These are phyloP conservation scores for Forficula auricularia DNA, from an alignment of 1,140 invertebrate species.

Conservation along the genomic window DNA sequence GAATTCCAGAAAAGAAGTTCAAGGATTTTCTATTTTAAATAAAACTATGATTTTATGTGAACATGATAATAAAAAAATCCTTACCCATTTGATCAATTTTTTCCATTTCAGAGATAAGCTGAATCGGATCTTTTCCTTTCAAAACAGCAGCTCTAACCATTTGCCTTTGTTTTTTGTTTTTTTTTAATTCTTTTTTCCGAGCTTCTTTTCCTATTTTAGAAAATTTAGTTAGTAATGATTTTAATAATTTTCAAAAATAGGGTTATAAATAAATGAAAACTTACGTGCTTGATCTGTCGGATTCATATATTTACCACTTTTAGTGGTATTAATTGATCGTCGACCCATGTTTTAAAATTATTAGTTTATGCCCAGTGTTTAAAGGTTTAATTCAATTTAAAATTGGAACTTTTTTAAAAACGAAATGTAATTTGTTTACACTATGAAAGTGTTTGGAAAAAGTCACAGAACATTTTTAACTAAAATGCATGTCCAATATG, in stretches of 20 bases:
- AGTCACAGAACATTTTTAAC: too few species aligned
- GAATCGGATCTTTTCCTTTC: conserved; percentile 91
- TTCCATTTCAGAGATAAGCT: conserved; percentile 88
- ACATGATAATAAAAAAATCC: too few species aligned
- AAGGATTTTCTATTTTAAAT: too few species aligned
- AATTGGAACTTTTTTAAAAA: too few species aligned
- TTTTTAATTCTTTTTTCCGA: conserved; percentile 90
- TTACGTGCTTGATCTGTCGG: conserved; percentile 95
- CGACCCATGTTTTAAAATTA: too few species aligned
- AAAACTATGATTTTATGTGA: too few species aligned
- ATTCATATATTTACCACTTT: conserved; percentile 99
- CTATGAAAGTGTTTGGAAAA: too few species aligned
- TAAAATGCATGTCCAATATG: too few species aligned
- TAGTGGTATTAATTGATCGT: conserved; percentile 92
- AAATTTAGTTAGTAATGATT: conserved; percentile 10
- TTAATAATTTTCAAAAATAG: background rate
- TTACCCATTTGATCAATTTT: conserved; percentile 96
- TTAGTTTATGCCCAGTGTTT: too few species aligned
- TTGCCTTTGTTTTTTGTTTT: conserved; percentile 92
- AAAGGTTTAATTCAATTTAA: too few species aligned
- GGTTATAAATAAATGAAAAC: conserved; percentile 27
- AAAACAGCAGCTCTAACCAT: conserved; percentile 89
- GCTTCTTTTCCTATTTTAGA: conserved; percentile 76
- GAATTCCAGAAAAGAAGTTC: too few species aligned
- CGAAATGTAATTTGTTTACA: too few species aligned